Percentiles rank a stretch among this genome's conserved stretches.
These are phyloP conservation scores for Chironomus tepperi DNA, from an alignment of 1,140 invertebrate species.

Conservation along the genomic window DNA sequence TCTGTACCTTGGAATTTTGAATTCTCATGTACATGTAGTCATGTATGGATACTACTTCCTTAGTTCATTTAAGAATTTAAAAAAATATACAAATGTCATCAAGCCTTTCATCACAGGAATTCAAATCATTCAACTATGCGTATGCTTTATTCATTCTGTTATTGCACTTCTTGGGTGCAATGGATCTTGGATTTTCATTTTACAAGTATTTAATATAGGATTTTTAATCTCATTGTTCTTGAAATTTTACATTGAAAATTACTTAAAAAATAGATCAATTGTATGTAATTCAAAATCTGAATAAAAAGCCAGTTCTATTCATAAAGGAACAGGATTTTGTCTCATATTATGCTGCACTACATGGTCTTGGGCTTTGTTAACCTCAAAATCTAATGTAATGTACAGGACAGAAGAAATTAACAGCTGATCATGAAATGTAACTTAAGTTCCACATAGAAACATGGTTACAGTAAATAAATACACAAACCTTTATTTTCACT, in stretches of 20 bases:
- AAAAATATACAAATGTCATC: not conserved
- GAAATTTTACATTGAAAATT: not conserved
- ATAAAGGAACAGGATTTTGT: too few species aligned
- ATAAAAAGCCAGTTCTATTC: too few species aligned
- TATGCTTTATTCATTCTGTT: not conserved
- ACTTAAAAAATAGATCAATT: too few species aligned
- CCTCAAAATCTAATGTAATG: too few species aligned
- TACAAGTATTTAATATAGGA: not conserved
- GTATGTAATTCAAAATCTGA: too few species aligned
- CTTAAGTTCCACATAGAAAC: too few species aligned
- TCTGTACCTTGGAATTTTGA: conserved; percentile 30
- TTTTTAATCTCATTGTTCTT: conserved; percentile 16
- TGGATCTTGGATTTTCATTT: not conserved
- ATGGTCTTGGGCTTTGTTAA: too few species aligned
- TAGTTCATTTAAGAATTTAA: conserved; percentile 41
- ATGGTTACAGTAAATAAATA: too few species aligned
- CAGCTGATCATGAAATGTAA: too few species aligned
- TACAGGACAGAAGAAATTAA: too few species aligned
- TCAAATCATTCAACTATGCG: not conserved
- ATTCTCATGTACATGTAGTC: conserved; percentile 54
- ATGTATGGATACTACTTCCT: conserved; percentile 61
- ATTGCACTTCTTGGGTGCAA: not conserved
- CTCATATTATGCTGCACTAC: too few species aligned
- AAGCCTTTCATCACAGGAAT: not conserved
- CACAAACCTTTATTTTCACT: too few species aligned